Evolutionary conservation across 2,113 vertebrate species (phyloP), one percentile per base, ranked within the genome.

Genomic region (Corythoichthys haematopterus): DNA sequence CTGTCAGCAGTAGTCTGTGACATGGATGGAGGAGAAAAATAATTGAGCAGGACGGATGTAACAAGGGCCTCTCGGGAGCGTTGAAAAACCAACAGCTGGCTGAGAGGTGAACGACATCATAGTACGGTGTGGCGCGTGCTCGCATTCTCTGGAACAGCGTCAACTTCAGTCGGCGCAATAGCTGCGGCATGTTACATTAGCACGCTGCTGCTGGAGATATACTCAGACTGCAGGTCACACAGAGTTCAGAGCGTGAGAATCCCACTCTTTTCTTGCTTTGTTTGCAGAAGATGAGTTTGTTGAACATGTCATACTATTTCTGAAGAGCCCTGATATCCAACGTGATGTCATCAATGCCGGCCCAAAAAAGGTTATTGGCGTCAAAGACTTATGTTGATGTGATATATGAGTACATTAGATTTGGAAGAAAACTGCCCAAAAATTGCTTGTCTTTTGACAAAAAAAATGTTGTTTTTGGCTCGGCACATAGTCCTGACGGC

Each of bases 1-100:
- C 78, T 20, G 58, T 78, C 72, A 71, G 55, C 14, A 52, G 45
- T 66, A 45, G 46, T 80, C 79, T 80, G 79, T 76, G 81, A 84
- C 13, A 51, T 13, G 38, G 15, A 63, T 52, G 15, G 37, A 69
- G 61, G 57, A 80, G 75, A 75, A 71, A 73, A 75, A 36, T 65
- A 45, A 59, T 52, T 3, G 28, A 72, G 57, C 45, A 46, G 40
- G 60, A 62, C 67, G 55, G 53, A 79, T 56, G 38, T 61, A 58
- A 65, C 61, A 57, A 75, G 47, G 47, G 63, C 48, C 66, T 37
- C 64, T 57, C 47, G 55, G 66, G 12, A 59, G 47, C 43, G 64
- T 65, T 48, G n/a, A 36, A 36, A 69, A 72, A 64, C 64, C 4
- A 68, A 37, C n/a, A 48, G 37, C n/a, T 68, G 7, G 14, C 36